Base-by-base conservation (phyloP, 2,888 invertebrate genomes). In the Callyntrura sp. region DNA sequence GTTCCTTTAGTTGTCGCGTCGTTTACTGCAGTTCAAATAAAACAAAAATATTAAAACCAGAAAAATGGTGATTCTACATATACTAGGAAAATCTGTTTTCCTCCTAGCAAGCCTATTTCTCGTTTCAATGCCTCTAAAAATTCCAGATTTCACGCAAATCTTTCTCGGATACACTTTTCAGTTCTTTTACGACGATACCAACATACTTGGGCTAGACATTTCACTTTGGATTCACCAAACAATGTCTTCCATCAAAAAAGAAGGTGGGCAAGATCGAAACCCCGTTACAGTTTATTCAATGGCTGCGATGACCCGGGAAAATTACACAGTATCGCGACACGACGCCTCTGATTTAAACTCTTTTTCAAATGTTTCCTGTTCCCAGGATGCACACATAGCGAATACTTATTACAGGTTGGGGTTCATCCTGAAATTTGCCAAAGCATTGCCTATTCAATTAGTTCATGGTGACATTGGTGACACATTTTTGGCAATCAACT, bases 111-210 rank as follows among this genome's bases (percentile, higher is more conserved):
- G n/a, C n/a, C n/a, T n/a, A n/a, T n/a, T n/a, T n/a, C n/a, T n/a
- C n/a, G n/a, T n/a, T 6, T 17, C 45, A 17, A 45, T 48, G 5
- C 3, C 28, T 2, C 8, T 25, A 1, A 14, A 20, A 23, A 76
- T 76, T 20, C 20, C 23, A 25, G 12, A 20, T 28, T 79, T 79
- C 20, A 5, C 8, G 17, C 14, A 57, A 20, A 20, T 12, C 60
- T 57, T 79, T n/a, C 25, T 5, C 2, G 25, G 23, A 0, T 57
- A 55, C 23, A 79, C 57, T 11, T 57, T 79, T 79, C 57, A 79
- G 6, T 79, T 79, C 28, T 55, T 79, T 28, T 82, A 82, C 45
- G 55, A 82, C 43, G 14, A 60, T n/a, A 65, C 9, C 35, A 35
- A 6, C 35, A 28, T 65, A 28, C 28, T 5, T 14, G 1, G 0